Evolutionary conservation across 2,797 vertebrate genomes (phyloP).

Genomic region (Prionace glauca): DNA sequence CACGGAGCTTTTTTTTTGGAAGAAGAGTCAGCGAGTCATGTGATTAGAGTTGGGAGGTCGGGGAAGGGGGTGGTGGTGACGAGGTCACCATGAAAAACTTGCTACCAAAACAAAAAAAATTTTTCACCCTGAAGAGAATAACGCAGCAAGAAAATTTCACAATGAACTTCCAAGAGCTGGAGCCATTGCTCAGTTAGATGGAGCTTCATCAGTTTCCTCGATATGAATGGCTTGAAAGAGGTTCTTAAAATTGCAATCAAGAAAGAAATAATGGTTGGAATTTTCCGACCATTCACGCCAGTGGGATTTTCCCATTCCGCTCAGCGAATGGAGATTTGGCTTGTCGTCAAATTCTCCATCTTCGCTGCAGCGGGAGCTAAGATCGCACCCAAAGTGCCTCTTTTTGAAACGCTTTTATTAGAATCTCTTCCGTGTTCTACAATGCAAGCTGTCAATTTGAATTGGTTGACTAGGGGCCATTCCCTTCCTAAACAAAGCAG

Average conservation of each 20-base stretch:
- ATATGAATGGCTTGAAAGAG: background rate
- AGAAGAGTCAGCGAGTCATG: background rate
- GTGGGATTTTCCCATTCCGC: too few species aligned
- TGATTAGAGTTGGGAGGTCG: background rate
- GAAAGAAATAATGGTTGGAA: background rate
- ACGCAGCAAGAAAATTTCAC: background rate
- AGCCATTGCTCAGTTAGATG: background rate
- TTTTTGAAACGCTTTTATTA: background rate
- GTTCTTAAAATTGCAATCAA: background rate
- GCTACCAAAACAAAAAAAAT: background rate
- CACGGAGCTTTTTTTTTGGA: too few species aligned
- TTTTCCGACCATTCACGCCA: too few species aligned
- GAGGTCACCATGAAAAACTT: background rate
- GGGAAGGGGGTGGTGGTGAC: background rate
- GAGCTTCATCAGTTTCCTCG: background rate
- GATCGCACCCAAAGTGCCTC: too few species aligned
- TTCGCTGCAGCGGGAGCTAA: too few species aligned
- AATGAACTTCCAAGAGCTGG: background rate
- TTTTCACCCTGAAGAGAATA: background rate
- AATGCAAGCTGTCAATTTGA: background rate
- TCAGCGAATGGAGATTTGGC: too few species aligned
- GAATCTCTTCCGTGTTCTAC: background rate
- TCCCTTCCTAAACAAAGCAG: too few species aligned
- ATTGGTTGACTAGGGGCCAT: background rate
- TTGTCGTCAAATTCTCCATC: too few species aligned